Conservation (phyloP, 2,888 invertebrate species). For the Asteroscopus sphinx region DNA sequence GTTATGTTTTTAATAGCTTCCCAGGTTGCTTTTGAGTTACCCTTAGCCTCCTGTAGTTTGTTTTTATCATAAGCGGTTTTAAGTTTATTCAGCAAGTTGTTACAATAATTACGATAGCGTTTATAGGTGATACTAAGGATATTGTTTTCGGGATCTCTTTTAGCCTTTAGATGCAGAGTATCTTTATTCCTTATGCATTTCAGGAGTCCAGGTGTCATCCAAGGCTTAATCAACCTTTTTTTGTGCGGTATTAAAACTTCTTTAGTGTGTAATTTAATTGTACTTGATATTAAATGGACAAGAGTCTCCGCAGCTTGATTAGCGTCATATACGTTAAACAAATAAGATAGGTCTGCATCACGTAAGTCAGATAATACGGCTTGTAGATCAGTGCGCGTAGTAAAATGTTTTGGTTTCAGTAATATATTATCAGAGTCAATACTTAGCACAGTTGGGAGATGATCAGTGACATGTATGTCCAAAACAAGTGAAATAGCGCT, state of each 20-base stretch:
- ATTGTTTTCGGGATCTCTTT: not conserved
- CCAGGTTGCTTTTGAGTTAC: too few relatives aligned
- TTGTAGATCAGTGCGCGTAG: not conserved
- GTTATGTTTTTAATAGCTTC: conserved; percentile 1
- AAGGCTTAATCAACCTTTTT: not conserved
- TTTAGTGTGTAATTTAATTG: not conserved
- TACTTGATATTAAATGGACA: not conserved
- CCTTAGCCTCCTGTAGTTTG: too few relatives aligned
- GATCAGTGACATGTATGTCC: not conserved
- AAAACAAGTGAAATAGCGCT: not conserved
- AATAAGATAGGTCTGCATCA: not conserved
- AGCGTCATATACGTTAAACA: not conserved
- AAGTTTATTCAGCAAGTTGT: not conserved
- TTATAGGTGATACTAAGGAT: not conserved
- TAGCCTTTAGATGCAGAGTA: not conserved
- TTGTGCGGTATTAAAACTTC: not conserved
- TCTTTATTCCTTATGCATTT: not conserved
- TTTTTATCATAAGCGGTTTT: too few relatives aligned
- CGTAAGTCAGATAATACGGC: not conserved
- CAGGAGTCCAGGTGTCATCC: too few relatives aligned
- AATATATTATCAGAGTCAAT: not conserved
- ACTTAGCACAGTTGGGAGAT: not conserved
- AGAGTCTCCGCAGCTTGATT: not conserved
- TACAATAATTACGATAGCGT: conserved; percentile 1
- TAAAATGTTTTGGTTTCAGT: not conserved